A percentile compares a stretch with the other conserved stretches of the same genome.
These are phyloP conservation scores for Trichosurus vulpecula DNA, from an alignment of 2,797 vertebrate species.

Conservation along the genomic window DNA sequence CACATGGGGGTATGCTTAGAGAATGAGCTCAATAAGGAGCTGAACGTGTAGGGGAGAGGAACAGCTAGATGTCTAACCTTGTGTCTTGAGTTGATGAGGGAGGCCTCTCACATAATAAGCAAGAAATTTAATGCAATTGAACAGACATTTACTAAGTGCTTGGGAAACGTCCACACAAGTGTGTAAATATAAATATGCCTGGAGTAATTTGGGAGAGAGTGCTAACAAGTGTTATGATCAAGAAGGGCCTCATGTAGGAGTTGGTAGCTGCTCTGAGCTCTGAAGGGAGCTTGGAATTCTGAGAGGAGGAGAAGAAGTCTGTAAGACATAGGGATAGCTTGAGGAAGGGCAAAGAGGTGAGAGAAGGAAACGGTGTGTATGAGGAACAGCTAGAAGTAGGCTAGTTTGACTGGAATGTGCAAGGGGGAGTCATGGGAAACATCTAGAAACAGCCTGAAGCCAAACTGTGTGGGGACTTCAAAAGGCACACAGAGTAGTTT, in stretches of 20 bases:
- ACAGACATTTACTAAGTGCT: conserved; percentile 1
- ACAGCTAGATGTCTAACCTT: background rate
- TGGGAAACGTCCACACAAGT: background rate
- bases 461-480: background rate
- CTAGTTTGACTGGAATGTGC: background rate
- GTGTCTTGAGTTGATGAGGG: conserved; percentile 8
- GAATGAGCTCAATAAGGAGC: background rate
- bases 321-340: background rate
- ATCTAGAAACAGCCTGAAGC: background rate
- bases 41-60: background rate
- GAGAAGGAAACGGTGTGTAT: background rate
- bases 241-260: background rate
- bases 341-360: background rate
- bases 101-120: conserved; percentile 8
- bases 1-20: background rate
- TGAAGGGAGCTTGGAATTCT: background rate
- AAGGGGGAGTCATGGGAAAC: background rate
- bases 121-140: conserved; percentile 30
- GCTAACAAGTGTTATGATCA: background rate
- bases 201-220: background rate
- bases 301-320: background rate
- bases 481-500: background rate
- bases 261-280: background rate
- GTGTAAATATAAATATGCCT: background rate
- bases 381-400: background rate